Conservation (phyloP, 1,140 invertebrate species). For the Drosophila littoralis region DNA sequence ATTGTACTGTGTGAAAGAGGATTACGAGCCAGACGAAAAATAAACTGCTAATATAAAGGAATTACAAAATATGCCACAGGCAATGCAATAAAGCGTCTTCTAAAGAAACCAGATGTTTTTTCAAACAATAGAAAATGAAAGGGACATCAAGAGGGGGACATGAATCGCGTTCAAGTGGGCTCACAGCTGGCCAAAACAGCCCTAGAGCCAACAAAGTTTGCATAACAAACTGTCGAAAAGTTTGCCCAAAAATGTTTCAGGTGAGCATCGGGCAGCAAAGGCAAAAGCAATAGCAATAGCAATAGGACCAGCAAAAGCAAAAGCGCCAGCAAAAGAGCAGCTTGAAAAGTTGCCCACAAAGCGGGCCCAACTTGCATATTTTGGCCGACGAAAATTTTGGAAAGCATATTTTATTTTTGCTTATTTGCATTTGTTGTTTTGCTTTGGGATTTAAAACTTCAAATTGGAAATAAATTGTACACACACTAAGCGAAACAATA, state of each 20-base stretch:
- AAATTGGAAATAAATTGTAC: slow-evolving; percentile 61
- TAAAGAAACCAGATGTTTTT: slow-evolving; percentile 31
- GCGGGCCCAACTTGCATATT: slow-evolving; percentile 55
- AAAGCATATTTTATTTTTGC: slow-evolving; percentile 26
- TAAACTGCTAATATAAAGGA: slow-evolving; percentile 10
- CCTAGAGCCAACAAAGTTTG: slow-evolving; percentile 49
- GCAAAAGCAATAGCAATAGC: slow-evolving; percentile 16
- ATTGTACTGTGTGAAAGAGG: neutral
- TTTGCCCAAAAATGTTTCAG: slow-evolving; percentile 67
- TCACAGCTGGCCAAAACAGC: slow-evolving; percentile 20
- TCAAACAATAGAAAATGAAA: slow-evolving; percentile 11
- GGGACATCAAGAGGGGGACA: slow-evolving; percentile 14
- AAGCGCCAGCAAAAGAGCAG: slow-evolving; percentile 30
- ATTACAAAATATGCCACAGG: slow-evolving; percentile 25
- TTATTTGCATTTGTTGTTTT: slow-evolving; percentile 48
- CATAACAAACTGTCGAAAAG: slow-evolving; percentile 72
- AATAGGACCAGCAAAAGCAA: slow-evolving; percentile 12
- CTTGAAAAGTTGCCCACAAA: slow-evolving; percentile 67
- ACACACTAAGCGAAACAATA: slow-evolving; percentile 37
- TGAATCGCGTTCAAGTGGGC: slow-evolving; percentile 36
- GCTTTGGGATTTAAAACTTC: slow-evolving; percentile 65
- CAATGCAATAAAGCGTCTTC: slow-evolving; percentile 33
- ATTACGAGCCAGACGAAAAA: neutral
- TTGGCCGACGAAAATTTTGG: slow-evolving; percentile 14
- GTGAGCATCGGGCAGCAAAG: slow-evolving; percentile 54